Percentiles rank a stretch among this genome's conserved stretches.
Evolutionary conservation across 2,113 vertebrate genomes (phyloP).

Genomic region (Ranitomeya variabilis): DNA sequence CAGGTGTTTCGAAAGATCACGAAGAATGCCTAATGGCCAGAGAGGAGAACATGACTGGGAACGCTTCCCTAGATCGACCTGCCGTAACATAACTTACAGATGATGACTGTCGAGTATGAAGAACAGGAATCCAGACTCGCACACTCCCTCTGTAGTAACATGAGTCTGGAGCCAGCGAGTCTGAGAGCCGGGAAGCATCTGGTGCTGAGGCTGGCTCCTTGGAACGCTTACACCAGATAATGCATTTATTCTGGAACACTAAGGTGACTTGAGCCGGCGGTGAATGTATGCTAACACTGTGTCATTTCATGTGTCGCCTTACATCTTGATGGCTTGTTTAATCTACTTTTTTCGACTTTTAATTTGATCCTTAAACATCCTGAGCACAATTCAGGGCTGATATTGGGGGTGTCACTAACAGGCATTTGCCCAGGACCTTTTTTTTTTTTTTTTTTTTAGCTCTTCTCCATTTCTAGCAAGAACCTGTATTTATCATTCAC

Average conservation of each 20-base stretch:
- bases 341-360: neutral
- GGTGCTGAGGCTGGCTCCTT: neutral
- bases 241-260: conserved; percentile 10
- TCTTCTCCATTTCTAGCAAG: neutral
- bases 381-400: neutral
- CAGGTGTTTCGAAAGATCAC: neutral
- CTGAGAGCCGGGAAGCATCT: conserved; percentile 19
- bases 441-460: neutral
- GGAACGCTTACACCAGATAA: conserved; percentile 8
- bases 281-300: neutral
- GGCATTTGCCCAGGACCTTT: neutral
- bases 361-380: neutral
- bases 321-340: conserved; percentile 15
- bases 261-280: neutral
- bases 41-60: neutral
- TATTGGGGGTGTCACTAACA: neutral
- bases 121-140: neutral
- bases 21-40: neutral
- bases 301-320: neutral
- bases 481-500: neutral
- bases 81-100: neutral
- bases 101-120: neutral
- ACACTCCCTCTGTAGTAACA: neutral
- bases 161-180: conserved; percentile 41
- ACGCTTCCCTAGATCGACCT: neutral